Percentiles rank a stretch among this genome's conserved stretches.
These are phyloP conservation scores for Leucophenga maculata DNA, from an alignment of 2,888 invertebrate species.

Conservation along the genomic window DNA sequence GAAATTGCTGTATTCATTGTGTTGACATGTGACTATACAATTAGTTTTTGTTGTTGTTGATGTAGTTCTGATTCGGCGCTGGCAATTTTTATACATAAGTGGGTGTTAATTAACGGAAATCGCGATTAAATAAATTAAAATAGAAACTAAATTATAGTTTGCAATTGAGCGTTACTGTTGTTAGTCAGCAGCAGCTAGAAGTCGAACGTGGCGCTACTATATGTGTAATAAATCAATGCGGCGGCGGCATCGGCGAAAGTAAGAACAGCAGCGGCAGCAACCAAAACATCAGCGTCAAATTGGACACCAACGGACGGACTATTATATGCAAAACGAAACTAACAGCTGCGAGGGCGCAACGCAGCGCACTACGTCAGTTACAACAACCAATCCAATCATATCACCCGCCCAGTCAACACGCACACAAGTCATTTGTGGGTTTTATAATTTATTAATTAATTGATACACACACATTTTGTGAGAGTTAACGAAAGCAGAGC, in stretches of 20 bases:
- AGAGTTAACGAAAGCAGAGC: neutral
- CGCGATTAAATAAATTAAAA: slow-evolving; percentile 28
- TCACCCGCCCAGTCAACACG: neutral
- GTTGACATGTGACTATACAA: slow-evolving; percentile 49
- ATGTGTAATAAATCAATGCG: slow-evolving; percentile 59
- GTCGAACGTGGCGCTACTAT: slow-evolving; percentile 23
- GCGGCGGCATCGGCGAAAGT: slow-evolving; percentile 1
- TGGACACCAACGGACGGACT: neutral
- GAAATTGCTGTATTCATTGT: slow-evolving; percentile 37
- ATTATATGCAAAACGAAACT: slow-evolving; percentile 9
- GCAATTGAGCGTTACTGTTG: neutral
- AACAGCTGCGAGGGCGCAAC: neutral
- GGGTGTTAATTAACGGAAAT: slow-evolving; percentile 48
- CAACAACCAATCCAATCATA: slow-evolving; percentile 1
- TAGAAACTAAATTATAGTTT: neutral
- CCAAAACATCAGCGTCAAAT: slow-evolving; percentile 27
- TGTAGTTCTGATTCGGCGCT: slow-evolving; percentile 1
- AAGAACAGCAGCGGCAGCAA: slow-evolving; percentile 41
- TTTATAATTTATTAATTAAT: neutral
- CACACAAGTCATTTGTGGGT: neutral
- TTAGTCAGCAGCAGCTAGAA: neutral
- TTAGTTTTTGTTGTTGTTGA: slow-evolving; percentile 6
- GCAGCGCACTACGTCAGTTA: neutral
- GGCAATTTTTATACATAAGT: slow-evolving; percentile 32
- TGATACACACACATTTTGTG: slow-evolving; percentile 10